A percentile compares a stretch with the other conserved stretches of the same genome.
Conservation (phyloP, 2,113 vertebrate genomes). For the Corythaixoides concolor region DNA sequence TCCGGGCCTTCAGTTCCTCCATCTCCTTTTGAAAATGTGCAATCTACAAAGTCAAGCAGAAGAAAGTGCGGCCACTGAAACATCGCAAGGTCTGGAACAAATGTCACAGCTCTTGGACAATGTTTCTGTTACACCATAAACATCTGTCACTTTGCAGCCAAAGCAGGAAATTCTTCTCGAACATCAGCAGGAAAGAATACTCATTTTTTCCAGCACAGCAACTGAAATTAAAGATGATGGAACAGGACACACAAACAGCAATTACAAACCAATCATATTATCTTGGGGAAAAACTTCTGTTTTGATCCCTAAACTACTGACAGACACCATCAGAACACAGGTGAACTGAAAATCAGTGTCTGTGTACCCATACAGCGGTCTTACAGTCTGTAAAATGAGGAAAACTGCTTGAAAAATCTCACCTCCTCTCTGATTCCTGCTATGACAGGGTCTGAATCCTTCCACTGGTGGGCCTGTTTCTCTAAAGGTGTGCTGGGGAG, state of each 20-base stretch:
- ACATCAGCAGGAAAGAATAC: neutral
- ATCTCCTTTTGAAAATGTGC: conserved; percentile 95
- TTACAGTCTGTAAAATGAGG: neutral
- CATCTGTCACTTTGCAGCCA: neutral
- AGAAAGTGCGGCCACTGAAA: neutral
- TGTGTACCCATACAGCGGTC: neutral
- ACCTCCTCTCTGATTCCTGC: conserved; percentile 93
- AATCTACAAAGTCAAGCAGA: conserved; percentile 73
- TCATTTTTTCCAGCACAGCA: neutral
- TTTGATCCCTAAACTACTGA: neutral
- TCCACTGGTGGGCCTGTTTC: conserved; percentile 84
- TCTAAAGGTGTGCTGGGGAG: conserved; percentile 66
- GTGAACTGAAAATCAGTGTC: neutral
- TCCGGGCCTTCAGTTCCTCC: conserved; percentile 87
- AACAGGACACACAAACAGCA: neutral
- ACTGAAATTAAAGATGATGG: neutral
- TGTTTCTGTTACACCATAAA: neutral
- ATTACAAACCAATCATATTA: neutral
- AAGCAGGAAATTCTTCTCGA: neutral
- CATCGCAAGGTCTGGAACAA: neutral
- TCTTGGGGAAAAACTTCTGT: neutral
- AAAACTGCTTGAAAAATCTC: conserved; percentile 1
- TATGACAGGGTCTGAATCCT: conserved; percentile 89
- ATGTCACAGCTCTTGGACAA: neutral
- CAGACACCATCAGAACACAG: neutral